Percentiles rank a stretch among this genome's conserved stretches.
phyloP scores from a whole-genome alignment of 2,113 vertebrate species.

The Thunnus maccoyii region DNA sequence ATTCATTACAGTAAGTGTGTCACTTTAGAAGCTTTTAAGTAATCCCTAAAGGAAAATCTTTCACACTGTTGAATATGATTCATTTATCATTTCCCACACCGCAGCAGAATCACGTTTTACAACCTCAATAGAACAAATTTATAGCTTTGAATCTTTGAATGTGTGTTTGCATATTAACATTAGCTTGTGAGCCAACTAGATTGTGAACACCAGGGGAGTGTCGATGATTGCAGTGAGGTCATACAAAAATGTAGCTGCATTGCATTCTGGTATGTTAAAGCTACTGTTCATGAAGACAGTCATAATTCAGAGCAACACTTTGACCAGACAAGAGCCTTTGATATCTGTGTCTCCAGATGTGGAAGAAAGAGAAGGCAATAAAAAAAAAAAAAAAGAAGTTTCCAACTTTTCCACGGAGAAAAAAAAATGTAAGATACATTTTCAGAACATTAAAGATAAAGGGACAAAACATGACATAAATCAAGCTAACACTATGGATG shows the following conservation, averaged over 20 bases:
- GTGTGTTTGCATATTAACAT: background rate
- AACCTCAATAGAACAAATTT: background rate
- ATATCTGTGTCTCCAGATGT: background rate
- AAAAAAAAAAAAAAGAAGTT: background rate
- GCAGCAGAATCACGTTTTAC: background rate
- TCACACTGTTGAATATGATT: background rate
- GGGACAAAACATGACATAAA: too few species aligned
- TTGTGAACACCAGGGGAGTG: slow-evolving; percentile 1
- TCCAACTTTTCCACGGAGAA: background rate
- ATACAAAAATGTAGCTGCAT: slow-evolving; percentile 4
- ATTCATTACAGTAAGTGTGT: background rate
- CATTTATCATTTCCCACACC: background rate
- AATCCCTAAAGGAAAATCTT: background rate
- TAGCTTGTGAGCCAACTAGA: background rate
- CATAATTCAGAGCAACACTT: background rate
- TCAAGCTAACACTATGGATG: too few species aligned
- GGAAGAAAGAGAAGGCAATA: background rate
- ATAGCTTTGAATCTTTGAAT: slow-evolving; percentile 5
- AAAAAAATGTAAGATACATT: background rate
- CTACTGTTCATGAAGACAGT: background rate
- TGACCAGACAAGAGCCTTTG: background rate
- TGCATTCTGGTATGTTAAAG: slow-evolving; percentile 5
- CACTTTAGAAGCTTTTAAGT: background rate
- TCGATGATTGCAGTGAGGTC: background rate
- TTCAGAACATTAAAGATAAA: too few species aligned